Percentiles rank a stretch among this genome's conserved stretches.
Conservation (phyloP, 1,140 invertebrate genomes). For the Charaxes varanes region DNA sequence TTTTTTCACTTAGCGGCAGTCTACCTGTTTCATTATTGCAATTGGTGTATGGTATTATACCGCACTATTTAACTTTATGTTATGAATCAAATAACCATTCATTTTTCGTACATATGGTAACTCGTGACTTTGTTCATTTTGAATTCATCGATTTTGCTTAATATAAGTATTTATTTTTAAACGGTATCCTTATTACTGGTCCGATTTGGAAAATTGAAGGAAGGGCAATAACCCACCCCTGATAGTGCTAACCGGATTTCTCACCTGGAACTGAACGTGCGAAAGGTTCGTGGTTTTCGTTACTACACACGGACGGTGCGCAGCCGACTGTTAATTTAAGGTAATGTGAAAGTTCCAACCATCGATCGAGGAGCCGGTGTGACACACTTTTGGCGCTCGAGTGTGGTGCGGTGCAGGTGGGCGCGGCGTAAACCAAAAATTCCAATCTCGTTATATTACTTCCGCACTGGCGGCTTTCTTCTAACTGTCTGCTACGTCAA, state of each 20-base stretch:
- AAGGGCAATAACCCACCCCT: conserved; percentile 67
- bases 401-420: conserved; percentile 60
- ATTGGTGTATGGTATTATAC: no score
- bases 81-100: no score
- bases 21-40: no score
- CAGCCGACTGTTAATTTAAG: conserved; percentile 59
- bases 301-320: conserved; percentile 25
- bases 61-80: no score
- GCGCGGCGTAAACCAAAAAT: conserved; percentile 61
- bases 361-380: conserved; percentile 58
- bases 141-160: no score
- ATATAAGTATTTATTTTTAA: no score
- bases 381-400: conserved; percentile 69
- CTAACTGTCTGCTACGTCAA: conserved; percentile 17
- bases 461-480: conserved; percentile 62
- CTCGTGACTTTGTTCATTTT: no score
- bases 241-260: conserved; percentile 71
- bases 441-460: conserved; percentile 60
- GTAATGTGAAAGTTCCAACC: conserved; percentile 69
- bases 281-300: conserved; percentile 47
- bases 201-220: no score
- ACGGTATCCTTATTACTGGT: no score
- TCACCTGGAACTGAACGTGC: conserved; percentile 50
- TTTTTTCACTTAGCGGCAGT: no score
- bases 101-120: no score